phyloP scores from a whole-genome alignment of 2,888 invertebrate species.

The Acrocyrtus sp. region DNA sequence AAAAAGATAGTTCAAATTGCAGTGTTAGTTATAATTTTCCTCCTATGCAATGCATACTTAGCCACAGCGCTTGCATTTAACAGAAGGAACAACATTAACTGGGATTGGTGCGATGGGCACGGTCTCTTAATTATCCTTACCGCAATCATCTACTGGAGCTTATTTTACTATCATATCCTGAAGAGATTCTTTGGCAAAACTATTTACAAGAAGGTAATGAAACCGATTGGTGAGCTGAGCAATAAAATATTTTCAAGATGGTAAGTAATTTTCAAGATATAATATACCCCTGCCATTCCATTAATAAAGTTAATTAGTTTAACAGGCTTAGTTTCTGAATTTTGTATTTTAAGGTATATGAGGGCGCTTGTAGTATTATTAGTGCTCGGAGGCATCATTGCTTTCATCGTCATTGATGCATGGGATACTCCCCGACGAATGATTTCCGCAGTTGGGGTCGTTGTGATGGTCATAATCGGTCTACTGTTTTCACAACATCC shows the following conservation, averaged over 20 bases:
- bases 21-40: slow-evolving; percentile 12
- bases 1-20: slow-evolving; percentile 28
- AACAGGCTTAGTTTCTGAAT: no score
- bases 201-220: slow-evolving; percentile 14
- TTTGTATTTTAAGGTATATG: slow-evolving; percentile 35
- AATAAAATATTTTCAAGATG: slow-evolving; percentile 9
- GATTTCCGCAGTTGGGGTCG: slow-evolving; percentile 76
- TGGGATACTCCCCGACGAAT: slow-evolving; percentile 72
- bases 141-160: slow-evolving; percentile 71
- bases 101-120: slow-evolving; percentile 74
- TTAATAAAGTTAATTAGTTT: neutral
- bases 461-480: slow-evolving; percentile 73
- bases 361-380: neutral
- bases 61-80: slow-evolving; percentile 47
- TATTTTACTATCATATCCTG: slow-evolving; percentile 74
- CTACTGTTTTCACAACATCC: slow-evolving; percentile 74
- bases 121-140: slow-evolving; percentile 77
- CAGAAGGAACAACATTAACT: slow-evolving; percentile 29
- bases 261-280: neutral
- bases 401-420: slow-evolving; percentile 76
- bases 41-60: slow-evolving; percentile 57
- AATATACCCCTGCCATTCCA: slow-evolving; percentile 2
- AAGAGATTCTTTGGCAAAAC: slow-evolving; percentile 70
- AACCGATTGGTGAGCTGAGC: neutral
- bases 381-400: slow-evolving; percentile 68